A percentile compares a stretch with the other conserved stretches of the same genome.
Evolutionary conservation across 2,797 vertebrate genomes (phyloP).

Genomic region (Sebastes minor): DNA sequence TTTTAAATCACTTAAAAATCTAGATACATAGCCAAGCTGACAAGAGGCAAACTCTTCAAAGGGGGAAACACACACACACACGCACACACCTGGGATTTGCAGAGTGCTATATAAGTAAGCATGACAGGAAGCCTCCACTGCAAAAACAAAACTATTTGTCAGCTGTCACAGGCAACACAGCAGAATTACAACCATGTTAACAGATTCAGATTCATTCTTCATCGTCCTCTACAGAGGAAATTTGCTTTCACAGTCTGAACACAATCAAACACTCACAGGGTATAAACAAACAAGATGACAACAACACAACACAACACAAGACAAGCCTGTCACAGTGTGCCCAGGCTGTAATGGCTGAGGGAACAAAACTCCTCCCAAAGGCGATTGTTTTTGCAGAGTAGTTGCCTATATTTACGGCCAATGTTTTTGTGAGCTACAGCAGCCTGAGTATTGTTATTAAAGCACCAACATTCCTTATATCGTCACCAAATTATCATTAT

Average conservation of each 20-base stretch:
- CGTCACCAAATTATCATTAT: background rate
- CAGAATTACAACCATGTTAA: background rate
- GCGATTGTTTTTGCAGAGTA: too few relatives aligned
- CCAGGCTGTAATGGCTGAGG: too few relatives aligned
- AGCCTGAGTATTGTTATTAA: background rate
- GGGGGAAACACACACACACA: background rate
- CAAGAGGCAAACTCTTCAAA: background rate
- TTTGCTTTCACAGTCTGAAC: too few relatives aligned
- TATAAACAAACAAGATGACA: too few relatives aligned
- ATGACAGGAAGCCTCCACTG: background rate
- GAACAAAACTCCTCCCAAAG: too few relatives aligned
- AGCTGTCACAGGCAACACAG: constrained; percentile 6
- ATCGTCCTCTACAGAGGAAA: too few relatives aligned
- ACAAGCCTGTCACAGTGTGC: too few relatives aligned
- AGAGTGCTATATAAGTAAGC: constrained; percentile 15
- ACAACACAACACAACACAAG: too few relatives aligned
- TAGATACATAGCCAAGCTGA: background rate
- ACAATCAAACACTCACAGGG: too few relatives aligned
- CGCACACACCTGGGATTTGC: constrained; percentile 1
- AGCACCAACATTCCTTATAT: background rate
- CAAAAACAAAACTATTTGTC: constrained; percentile 27
- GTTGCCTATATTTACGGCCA: too few relatives aligned
- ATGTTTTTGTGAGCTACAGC: background rate
- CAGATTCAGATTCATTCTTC: too few relatives aligned
- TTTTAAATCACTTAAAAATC: background rate